Base-by-base conservation (phyloP, 2,113 vertebrate genomes). In the Microtus oregoni region DNA sequence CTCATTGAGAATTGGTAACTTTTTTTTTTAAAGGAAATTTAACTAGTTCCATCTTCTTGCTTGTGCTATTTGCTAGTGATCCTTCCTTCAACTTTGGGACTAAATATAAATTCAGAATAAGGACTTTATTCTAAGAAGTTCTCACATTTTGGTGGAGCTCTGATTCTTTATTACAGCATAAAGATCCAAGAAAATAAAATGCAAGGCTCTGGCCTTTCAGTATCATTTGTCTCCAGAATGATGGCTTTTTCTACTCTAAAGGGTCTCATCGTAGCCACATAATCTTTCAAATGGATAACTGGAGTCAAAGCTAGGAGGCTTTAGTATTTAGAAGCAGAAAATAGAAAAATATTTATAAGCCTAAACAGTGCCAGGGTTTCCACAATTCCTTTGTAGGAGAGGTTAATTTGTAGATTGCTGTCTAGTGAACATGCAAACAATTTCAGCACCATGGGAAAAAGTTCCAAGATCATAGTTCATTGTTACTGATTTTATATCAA, bases 121-220 rank as follows among this genome's bases (percentile, higher is more conserved):
- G 7, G 7, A 91, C 77, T 96, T 85, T 92, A 87, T 77, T 97
- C 70, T 91, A 89, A 81, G n/a, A 92, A 86, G 81, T 67, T 85
- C 76, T 90, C 91, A 92, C 38, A 86, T 94, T 96, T 96, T 92
- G 55, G 32, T 38, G 44, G 13, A 92, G 86, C 32, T 95, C 13
- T 95, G 72, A 88, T 77, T 89, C 67, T 78, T 86, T 47, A 76
- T 38, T 70, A 92, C 4, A 72, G 13, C 50, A 82, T 86, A 61
- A 89, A 82, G 28, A 92, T 70, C 52, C 67, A 94, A 96, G 61
- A 94, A 97, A 96, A 92, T 86, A 61, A 95, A 90, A 90, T 19
- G 73, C 0, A 0, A 85, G 32, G 55, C 76, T 95, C 44, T 90
- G 76, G 65, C 10, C 86, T 90, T 94, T 96, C 55, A 61, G 65